Percentiles rank a stretch among this genome's conserved stretches.
Evolutionary conservation across 1,140 invertebrate species (phyloP).

Genomic region (Aricia agestis): DNA sequence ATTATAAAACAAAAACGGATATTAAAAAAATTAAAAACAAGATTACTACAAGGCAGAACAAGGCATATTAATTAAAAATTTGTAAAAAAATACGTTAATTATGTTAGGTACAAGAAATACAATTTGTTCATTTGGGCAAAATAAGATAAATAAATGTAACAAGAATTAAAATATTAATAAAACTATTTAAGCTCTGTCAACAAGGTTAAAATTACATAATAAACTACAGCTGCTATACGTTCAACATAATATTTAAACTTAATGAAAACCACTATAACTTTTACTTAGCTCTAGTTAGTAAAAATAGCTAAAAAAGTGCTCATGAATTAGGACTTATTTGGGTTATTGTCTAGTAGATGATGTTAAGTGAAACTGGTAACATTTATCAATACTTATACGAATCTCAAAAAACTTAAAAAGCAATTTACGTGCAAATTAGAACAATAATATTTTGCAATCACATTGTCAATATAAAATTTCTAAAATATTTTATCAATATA

Average conservation of each 20-base stretch:
- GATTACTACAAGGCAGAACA: too few species aligned
- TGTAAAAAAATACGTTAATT: neutral
- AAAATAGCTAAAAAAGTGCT: too few species aligned
- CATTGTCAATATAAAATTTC: neutral
- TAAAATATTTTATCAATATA: neutral
- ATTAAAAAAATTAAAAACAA: neutral
- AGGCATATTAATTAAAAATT: too few species aligned
- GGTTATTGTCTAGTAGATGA: neutral
- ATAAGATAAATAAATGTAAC: neutral
- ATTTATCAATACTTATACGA: neutral
- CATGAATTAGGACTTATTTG: neutral
- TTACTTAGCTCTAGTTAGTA: too few species aligned
- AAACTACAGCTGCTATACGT: neutral
- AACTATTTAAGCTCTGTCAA: neutral
- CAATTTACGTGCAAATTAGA: neutral
- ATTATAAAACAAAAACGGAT: constrained; percentile 21
- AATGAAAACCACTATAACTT: too few species aligned
- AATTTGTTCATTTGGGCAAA: neutral
- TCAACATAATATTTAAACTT: neutral
- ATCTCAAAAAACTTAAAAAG: neutral
- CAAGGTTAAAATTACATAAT: neutral
- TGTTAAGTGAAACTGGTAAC: neutral
- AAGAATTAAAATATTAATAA: neutral
- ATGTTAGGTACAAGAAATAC: neutral
- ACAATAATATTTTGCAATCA: neutral